Conservation (phyloP, 2,888 invertebrate species). For the Cantharis flavilabris region DNA sequence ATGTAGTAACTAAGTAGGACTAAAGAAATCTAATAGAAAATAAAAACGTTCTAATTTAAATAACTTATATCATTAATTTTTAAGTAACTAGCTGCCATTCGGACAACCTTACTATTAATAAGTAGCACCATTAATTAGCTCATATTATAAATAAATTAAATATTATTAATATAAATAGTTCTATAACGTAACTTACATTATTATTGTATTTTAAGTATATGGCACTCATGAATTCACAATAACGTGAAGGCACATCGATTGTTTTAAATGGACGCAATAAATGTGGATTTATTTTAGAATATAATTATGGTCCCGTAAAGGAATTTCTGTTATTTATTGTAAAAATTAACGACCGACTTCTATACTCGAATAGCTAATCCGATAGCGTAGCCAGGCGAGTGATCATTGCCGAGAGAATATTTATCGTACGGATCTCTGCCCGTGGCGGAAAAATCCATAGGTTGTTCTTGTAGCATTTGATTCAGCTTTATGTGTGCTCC, state of each 20-base stretch:
- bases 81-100: conserved; percentile 20
- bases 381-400: conserved; percentile 40
- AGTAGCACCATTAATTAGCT: conserved; percentile 27
- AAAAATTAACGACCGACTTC: conserved; percentile 7
- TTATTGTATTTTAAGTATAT: conserved; percentile 27
- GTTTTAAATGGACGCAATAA: conserved; percentile 22
- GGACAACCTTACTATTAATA: conserved; percentile 13
- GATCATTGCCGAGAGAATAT: conserved; percentile 32
- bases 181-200: neutral
- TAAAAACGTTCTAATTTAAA: conserved; percentile 1
- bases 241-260: conserved; percentile 3
- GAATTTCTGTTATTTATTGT: conserved; percentile 21
- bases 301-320: conserved; percentile 39
- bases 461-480: conserved; percentile 49
- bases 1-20: neutral
- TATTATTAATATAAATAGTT: neutral
- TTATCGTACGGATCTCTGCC: conserved; percentile 34
- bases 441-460: conserved; percentile 52
- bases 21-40: neutral
- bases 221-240: conserved; percentile 44
- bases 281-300: conserved; percentile 16
- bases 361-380: conserved; percentile 49
- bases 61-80: neutral
- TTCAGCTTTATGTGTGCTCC: conserved; percentile 24
- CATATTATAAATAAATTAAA: conserved; percentile 4